A percentile compares a stretch with the other conserved stretches of the same genome.
phyloP scores from a whole-genome alignment of 92 coral and sea anemone species.

The Bergia puertoricense region DNA sequence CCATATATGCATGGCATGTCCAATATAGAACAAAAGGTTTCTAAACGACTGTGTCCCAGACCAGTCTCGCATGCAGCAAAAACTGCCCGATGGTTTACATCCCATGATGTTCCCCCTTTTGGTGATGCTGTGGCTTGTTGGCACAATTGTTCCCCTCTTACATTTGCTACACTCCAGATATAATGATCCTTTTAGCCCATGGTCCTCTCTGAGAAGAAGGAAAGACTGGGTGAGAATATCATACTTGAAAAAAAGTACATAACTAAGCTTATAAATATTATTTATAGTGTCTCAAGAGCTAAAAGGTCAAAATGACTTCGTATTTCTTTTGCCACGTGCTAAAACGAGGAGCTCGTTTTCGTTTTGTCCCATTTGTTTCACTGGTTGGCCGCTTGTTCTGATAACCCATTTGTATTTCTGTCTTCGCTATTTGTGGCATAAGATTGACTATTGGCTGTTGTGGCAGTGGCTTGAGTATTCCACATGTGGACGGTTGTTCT shows the following conservation, averaged over 20 bases:
- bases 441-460: constrained; percentile 38
- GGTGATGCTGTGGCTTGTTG: constrained; percentile 36
- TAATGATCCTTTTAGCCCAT: background rate
- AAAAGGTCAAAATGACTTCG: constrained; percentile 21
- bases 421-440: background rate
- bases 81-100: constrained; percentile 36
- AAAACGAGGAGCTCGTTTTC: background rate
- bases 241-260: background rate
- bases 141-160: constrained; percentile 24
- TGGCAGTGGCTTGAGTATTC: constrained; percentile 28
- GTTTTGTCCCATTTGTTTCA: background rate
- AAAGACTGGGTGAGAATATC: background rate
- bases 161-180: constrained; percentile 2
- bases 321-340: constrained; percentile 18
- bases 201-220: constrained; percentile 22
- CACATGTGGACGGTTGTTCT: constrained; percentile 43
- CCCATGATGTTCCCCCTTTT: constrained; percentile 42
- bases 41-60: constrained; percentile 21
- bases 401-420: background rate
- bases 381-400: background rate
- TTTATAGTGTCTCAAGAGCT: background rate
- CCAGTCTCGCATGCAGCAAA: constrained; percentile 28
- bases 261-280: no score
- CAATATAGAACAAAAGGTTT: constrained; percentile 31
- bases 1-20: constrained; percentile 45